Conservation (phyloP, 2,888 invertebrate genomes). For the Tillus elongatus region DNA sequence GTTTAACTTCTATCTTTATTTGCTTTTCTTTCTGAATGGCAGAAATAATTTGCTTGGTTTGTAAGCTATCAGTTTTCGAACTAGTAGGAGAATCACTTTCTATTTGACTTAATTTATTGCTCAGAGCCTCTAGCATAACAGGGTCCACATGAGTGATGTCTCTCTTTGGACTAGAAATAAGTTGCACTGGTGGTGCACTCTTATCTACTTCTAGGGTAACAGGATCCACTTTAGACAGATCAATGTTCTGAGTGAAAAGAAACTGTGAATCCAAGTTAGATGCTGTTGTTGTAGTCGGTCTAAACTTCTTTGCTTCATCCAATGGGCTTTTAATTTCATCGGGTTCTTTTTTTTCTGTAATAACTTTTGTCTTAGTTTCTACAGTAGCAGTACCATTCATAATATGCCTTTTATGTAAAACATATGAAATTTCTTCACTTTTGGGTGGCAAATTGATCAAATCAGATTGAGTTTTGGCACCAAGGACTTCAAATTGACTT, state of each 20-base stretch:
- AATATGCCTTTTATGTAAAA: conserved; percentile 72
- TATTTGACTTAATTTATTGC: conserved; percentile 64
- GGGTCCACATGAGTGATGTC: conserved; percentile 66
- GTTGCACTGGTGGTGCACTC: conserved; percentile 50
- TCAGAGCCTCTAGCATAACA: conserved; percentile 54
- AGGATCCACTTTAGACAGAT: conserved; percentile 64
- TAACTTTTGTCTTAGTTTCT: conserved; percentile 29
- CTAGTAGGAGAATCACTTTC: conserved; percentile 70
- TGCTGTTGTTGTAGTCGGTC: too few relatives aligned
- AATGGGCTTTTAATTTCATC: conserved; percentile 45
- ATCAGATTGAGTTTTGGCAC: conserved; percentile 42
- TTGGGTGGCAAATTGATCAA: conserved; percentile 42
- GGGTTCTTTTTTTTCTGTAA: conserved; percentile 18
- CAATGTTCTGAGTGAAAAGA: conserved; percentile 65
- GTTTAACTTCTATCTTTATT: conserved; percentile 21
- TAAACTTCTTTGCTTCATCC: background rate
- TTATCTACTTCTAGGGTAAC: conserved; percentile 63
- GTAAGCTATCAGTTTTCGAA: conserved; percentile 61
- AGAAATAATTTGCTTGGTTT: conserved; percentile 30
- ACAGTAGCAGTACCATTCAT: conserved; percentile 72
- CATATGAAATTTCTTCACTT: conserved; percentile 73
- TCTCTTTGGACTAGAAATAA: conserved; percentile 59
- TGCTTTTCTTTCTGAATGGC: conserved; percentile 26
- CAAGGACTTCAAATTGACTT: conserved; percentile 58
- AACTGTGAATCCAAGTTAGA: conserved; percentile 48